Evolutionary conservation across 2,888 invertebrate genomes (phyloP).

Genomic region (Noctua fimbriata): DNA sequence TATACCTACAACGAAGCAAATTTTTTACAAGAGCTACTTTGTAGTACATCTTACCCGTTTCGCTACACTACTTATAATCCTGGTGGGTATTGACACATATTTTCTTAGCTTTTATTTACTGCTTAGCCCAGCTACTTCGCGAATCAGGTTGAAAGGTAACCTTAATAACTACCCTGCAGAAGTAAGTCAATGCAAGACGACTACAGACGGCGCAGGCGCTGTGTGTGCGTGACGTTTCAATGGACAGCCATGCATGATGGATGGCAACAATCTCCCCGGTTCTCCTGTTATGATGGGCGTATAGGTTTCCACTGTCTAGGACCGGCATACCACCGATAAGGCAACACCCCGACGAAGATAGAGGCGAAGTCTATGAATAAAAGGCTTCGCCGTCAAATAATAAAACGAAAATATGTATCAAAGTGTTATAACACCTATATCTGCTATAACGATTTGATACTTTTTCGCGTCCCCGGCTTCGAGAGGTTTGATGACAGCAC

Average conservation of each 20-base stretch:
- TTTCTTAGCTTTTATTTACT: background rate
- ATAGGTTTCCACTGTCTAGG: background rate
- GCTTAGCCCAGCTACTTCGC: background rate
- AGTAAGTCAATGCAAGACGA: background rate
- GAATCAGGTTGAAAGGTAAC: background rate
- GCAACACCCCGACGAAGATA: background rate
- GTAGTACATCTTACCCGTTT: background rate
- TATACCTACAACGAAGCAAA: background rate
- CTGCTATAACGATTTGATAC: background rate
- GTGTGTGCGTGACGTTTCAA: conserved; percentile 43
- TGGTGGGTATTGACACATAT: background rate
- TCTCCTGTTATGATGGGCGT: background rate
- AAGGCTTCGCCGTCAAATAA: background rate
- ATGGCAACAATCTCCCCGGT: conserved; percentile 12
- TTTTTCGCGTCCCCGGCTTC: background rate
- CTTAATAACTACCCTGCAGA: background rate
- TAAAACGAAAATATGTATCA: too few species aligned
- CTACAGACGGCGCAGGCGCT: background rate
- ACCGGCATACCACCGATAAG: background rate
- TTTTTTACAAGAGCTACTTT: background rate
- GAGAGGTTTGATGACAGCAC: background rate
- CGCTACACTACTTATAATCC: background rate
- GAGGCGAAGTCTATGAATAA: background rate
- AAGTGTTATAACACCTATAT: too few species aligned
- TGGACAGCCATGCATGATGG: conserved; percentile 69